Percentiles rank a stretch among this genome's conserved stretches.
These are phyloP conservation scores for Elysia crispata DNA, from an alignment of 2,888 invertebrate species.

Conservation along the genomic window DNA sequence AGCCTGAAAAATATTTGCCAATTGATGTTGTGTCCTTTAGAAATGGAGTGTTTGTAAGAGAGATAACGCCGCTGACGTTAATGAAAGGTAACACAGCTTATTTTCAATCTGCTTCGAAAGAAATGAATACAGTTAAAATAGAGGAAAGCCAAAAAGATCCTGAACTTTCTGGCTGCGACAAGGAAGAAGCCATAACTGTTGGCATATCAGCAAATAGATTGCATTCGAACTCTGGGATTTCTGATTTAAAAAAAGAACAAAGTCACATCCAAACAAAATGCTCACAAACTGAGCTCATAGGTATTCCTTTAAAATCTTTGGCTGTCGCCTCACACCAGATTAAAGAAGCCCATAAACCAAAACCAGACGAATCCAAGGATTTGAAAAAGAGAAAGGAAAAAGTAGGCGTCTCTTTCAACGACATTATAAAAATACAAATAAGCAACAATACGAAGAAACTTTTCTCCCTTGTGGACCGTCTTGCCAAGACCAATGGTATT, in stretches of 20 bases:
- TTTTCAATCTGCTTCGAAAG: background rate
- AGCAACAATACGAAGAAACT: constrained; percentile 60
- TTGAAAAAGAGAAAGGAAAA: constrained; percentile 52
- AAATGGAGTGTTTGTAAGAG: background rate
- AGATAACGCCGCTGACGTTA: background rate
- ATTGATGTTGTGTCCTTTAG: background rate
- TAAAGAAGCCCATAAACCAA: background rate
- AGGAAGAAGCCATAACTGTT: background rate
- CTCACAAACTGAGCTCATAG: background rate
- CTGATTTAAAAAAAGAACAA: background rate
- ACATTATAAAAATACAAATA: constrained; percentile 64
- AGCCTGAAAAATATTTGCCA: background rate
- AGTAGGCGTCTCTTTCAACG: constrained; percentile 58
- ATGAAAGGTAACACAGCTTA: background rate
- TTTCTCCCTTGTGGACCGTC: constrained; percentile 60
- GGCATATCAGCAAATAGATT: background rate
- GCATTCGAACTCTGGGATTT: too few species aligned
- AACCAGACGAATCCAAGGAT: background rate
- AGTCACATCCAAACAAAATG: background rate
- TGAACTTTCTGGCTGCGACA: background rate
- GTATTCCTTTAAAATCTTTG: background rate
- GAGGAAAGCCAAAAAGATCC: too few species aligned
- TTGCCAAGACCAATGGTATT: constrained; percentile 63
- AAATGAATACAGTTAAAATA: background rate
- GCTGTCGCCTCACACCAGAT: background rate